Percentiles rank a stretch among this genome's conserved stretches.
Conservation (phyloP, 2,888 invertebrate species). For the Acanthococcus lagerstroemiae region DNA sequence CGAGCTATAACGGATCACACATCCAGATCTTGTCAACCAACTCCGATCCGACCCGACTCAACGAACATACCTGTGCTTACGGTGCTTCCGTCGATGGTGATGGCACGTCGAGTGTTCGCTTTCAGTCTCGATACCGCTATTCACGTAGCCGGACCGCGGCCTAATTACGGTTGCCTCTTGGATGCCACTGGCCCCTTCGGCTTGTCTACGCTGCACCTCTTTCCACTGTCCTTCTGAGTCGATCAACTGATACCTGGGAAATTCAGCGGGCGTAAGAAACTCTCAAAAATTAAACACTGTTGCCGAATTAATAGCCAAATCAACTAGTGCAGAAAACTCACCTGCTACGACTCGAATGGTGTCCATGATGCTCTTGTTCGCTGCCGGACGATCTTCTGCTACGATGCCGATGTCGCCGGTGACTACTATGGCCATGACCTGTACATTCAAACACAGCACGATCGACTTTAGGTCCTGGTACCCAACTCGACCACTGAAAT, state of each 20-base stretch:
- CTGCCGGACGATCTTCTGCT: conserved; percentile 36
- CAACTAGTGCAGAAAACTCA: not conserved
- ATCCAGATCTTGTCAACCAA: no score
- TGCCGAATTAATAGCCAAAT: not conserved
- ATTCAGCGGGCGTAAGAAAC: not conserved
- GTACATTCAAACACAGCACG: not conserved
- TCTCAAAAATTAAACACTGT: no score
- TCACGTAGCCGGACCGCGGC: conserved; percentile 41
- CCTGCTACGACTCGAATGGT: conserved; percentile 9
- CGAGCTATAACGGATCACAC: no score
- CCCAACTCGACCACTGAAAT: no score
- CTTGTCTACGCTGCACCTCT: conserved; percentile 69
- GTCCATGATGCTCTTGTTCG: conserved; percentile 32
- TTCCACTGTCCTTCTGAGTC: conserved; percentile 84
- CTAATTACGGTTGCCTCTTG: conserved; percentile 60
- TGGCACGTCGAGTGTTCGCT: conserved; percentile 43
- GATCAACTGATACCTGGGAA: conserved; percentile 55
- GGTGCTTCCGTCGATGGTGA: conserved; percentile 40
- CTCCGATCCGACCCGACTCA: no score
- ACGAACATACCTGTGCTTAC: conserved; percentile 40
- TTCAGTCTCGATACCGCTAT: conserved; percentile 45
- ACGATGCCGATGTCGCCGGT: conserved; percentile 36
- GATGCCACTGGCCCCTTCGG: conserved; percentile 48
- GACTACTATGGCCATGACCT: conserved; percentile 30
- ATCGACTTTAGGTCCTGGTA: no score